A percentile compares a stretch with the other conserved stretches of the same genome.
phyloP scores from a whole-genome alignment of 2,797 vertebrate genomes.

The Cyprinella venusta region DNA sequence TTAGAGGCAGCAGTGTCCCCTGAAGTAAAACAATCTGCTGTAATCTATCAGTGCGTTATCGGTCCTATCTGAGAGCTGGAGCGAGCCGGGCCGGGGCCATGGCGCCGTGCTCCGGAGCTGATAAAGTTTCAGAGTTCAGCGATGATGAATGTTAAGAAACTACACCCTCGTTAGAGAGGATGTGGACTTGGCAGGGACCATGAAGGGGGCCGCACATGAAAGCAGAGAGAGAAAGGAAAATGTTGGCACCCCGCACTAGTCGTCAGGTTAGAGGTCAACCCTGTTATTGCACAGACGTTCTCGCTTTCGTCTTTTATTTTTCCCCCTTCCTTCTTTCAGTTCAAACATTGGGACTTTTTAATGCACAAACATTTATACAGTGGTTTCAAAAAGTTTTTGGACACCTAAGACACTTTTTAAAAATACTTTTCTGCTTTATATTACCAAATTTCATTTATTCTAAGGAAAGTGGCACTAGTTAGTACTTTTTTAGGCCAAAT shows the following conservation, averaged over 20 bases:
- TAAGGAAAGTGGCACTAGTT: neutral
- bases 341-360: neutral
- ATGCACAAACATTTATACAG: neutral
- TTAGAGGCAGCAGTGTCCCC: conserved; percentile 84
- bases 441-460: neutral
- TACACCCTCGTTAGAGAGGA: conserved; percentile 87
- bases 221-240: conserved; percentile 54
- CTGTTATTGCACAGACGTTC: conserved; percentile 74
- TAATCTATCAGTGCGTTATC: conserved; percentile 95
- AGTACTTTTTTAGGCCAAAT: neutral
- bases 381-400: neutral
- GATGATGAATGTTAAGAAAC: conserved; percentile 97
- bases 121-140: conserved; percentile 98
- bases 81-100: conserved; percentile 87
- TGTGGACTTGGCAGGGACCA: conserved; percentile 85
- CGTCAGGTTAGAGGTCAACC: conserved; percentile 73
- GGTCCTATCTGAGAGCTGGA: conserved; percentile 88
- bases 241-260: conserved; percentile 60
- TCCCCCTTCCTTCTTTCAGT: neutral
- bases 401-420: neutral
- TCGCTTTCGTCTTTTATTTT: conserved; percentile 51
- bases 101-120: conserved; percentile 88
- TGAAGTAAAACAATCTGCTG: conserved; percentile 94
- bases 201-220: conserved; percentile 58
- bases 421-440: neutral